Percentiles rank a stretch among this genome's conserved stretches.
These are phyloP conservation scores for Trididemnum clinides DNA, from an alignment of 23 tunicate genomes.

Conservation along the genomic window DNA sequence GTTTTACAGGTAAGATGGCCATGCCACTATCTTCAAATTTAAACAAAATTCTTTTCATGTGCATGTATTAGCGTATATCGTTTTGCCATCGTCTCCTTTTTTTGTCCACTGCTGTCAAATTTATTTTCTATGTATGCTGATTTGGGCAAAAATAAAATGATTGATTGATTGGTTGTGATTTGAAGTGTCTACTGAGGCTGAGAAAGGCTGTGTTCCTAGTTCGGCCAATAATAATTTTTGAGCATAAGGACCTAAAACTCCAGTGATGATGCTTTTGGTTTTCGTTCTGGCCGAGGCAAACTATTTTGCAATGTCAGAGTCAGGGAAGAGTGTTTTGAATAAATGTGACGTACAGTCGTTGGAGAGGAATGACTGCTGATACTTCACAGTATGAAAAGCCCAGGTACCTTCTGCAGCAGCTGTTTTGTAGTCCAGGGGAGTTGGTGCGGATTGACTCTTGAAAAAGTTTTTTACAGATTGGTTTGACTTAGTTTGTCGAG, in stretches of 20 bases:
- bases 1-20: no score
- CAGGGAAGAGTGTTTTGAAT: constrained; percentile 49
- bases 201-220: constrained; percentile 38
- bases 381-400: constrained; percentile 53
- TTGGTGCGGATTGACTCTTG: constrained; percentile 46
- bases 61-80: no score
- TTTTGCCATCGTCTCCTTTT: no score
- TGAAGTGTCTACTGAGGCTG: constrained; percentile 6
- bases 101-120: no score
- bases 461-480: no score
- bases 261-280: constrained; percentile 48
- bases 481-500: constrained; percentile 27
- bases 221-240: constrained; percentile 41
- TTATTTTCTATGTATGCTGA: no score
- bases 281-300: constrained; percentile 39
- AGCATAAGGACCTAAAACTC: constrained; percentile 46
- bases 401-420: constrained; percentile 68
- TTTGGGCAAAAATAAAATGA: no score
- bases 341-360: constrained; percentile 59
- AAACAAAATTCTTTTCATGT: no score
- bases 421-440: constrained; percentile 48
- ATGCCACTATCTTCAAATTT: no score
- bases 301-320: constrained; percentile 38
- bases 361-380: constrained; percentile 52
- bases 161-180: constrained; percentile 33